phyloP scores from a whole-genome alignment of 2,113 vertebrate genomes.

The Puntigrus tetrazona region DNA sequence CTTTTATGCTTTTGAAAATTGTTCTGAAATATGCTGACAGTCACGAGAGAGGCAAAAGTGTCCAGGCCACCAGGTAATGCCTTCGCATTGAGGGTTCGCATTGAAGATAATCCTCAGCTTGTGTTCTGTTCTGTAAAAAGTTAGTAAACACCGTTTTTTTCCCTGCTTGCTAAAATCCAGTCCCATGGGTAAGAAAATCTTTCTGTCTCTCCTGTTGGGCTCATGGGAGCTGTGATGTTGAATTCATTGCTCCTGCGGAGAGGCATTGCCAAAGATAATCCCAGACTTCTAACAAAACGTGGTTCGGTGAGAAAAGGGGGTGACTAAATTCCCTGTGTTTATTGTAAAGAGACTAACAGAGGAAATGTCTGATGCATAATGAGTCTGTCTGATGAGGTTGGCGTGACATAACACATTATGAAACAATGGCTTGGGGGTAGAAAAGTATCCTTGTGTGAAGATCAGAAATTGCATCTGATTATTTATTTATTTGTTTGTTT shows the following conservation, averaged over 20 bases:
- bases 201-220: constrained; percentile 13
- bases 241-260: constrained; percentile 61
- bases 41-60: constrained; percentile 7
- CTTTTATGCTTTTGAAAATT: constrained; percentile 27
- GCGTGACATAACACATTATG: constrained; percentile 49
- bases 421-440: constrained; percentile 40
- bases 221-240: constrained; percentile 53
- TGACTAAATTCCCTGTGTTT: constrained; percentile 47
- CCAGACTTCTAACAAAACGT: constrained; percentile 57
- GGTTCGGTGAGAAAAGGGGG: constrained; percentile 44
- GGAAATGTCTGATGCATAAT: constrained; percentile 49
- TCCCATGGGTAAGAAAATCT: constrained; percentile 13
- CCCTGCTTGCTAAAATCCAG: constrained; percentile 6
- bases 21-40: constrained; percentile 31
- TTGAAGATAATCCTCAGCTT: constrained; percentile 1
- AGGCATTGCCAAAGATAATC: constrained; percentile 60
- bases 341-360: constrained; percentile 46
- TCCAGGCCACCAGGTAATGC: constrained; percentile 21
- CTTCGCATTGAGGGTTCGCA: not conserved
- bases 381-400: constrained; percentile 54
- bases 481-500: constrained; percentile 13
- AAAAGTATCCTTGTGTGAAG: constrained; percentile 23
- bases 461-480: constrained; percentile 22
- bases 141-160: constrained; percentile 22
- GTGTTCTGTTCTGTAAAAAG: constrained; percentile 28